Percentiles rank a stretch among this genome's conserved stretches.
phyloP scores from a whole-genome alignment of 2,113 vertebrate genomes.

The Galeopterus variegatus region DNA sequence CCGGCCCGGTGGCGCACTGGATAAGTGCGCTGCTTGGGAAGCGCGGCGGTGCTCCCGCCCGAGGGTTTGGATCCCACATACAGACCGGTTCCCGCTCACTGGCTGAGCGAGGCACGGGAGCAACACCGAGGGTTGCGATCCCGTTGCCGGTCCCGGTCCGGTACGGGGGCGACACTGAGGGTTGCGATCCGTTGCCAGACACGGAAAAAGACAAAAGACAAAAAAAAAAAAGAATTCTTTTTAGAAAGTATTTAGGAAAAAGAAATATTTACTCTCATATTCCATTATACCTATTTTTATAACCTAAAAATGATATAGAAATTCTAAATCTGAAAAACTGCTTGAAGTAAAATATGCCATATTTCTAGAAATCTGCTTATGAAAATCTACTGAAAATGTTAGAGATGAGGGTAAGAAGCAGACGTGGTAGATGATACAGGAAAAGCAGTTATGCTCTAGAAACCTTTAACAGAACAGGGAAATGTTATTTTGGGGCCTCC shows the following conservation, averaged over 20 bases:
- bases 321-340: constrained; percentile 47
- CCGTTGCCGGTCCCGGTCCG: too few relatives aligned
- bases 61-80: too few relatives aligned
- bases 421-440: constrained; percentile 53
- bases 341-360: constrained; percentile 13
- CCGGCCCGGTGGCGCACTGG: too few relatives aligned
- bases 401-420: background rate
- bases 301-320: constrained; percentile 40
- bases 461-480: constrained; percentile 60
- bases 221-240: too few relatives aligned
- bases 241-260: constrained; percentile 56
- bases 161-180: too few relatives aligned
- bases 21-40: too few relatives aligned
- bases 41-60: too few relatives aligned
- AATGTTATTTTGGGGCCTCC: constrained; percentile 39
- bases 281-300: constrained; percentile 35
- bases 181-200: too few relatives aligned
- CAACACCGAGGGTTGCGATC: too few relatives aligned
- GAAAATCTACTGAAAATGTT: constrained; percentile 42
- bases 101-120: too few relatives aligned
- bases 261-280: constrained; percentile 45
- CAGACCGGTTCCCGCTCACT: too few relatives aligned
- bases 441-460: constrained; percentile 70
- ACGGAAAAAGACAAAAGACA: too few relatives aligned
- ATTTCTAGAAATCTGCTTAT: constrained; percentile 33